Conservation (phyloP, 2,888 invertebrate genomes). For the Lasioglossum leucozonium region DNA sequence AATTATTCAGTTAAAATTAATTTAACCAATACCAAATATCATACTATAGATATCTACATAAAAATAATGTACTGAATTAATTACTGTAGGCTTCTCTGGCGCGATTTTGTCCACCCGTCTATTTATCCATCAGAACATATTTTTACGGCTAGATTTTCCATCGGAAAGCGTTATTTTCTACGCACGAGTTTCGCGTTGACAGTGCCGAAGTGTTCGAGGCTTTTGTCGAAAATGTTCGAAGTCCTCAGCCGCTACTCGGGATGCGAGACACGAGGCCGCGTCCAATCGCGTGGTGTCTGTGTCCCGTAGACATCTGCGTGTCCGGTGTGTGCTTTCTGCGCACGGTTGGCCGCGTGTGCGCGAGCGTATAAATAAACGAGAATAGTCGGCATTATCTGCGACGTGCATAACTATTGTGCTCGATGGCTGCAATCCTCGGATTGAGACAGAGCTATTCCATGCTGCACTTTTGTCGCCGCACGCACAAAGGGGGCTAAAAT, state of each 20-base stretch:
- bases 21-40: not conserved
- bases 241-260: conserved; percentile 31
- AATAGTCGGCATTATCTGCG: conserved; percentile 57
- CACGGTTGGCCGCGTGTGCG: conserved; percentile 37
- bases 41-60: too few relatives aligned
- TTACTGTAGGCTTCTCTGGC: not conserved
- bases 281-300: conserved; percentile 61
- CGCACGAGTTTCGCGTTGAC: too few relatives aligned
- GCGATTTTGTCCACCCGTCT: too few relatives aligned
- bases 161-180: not conserved
- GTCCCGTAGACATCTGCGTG: conserved; percentile 45
- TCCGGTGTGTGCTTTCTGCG: conserved; percentile 47
- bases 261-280: conserved; percentile 57
- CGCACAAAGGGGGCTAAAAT: not conserved
- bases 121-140: not conserved
- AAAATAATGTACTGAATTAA: not conserved
- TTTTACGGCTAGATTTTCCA: not conserved
- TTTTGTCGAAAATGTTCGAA: conserved; percentile 3
- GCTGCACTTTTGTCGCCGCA: not conserved
- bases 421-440: conserved; percentile 15
- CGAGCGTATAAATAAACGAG: conserved; percentile 58
- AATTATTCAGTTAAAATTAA: not conserved
- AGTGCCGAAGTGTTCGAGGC: not conserved
- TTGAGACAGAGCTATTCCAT: conserved; percentile 23
- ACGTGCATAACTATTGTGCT: conserved; percentile 55